phyloP scores from a whole-genome alignment of 2,888 invertebrate species.

The Colostygia pectinataria region DNA sequence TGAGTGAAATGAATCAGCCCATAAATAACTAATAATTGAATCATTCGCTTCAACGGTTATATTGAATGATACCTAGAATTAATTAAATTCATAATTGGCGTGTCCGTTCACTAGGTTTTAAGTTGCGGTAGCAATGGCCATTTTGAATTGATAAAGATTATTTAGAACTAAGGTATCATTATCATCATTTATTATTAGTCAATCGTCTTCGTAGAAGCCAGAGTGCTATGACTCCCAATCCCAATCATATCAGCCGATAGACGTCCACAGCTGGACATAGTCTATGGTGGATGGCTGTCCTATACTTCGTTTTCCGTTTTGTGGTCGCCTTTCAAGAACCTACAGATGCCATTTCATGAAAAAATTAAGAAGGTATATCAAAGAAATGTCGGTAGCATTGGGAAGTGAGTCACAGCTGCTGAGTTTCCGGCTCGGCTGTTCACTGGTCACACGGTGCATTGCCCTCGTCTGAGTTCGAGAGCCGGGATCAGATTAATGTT shows the following conservation, averaged over 20 bases:
- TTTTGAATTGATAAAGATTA: too few relatives aligned
- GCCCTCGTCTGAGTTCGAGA: constrained; percentile 75
- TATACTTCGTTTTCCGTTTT: too few relatives aligned
- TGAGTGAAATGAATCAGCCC: constrained; percentile 3
- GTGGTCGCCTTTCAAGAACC: too few relatives aligned
- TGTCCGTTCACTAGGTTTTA: background rate
- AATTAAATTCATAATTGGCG: constrained; percentile 8
- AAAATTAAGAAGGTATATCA: constrained; percentile 1
- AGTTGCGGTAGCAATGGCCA: too few relatives aligned
- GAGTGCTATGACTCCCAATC: too few relatives aligned
- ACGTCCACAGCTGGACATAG: too few relatives aligned
- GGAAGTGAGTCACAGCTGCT: constrained; percentile 53
- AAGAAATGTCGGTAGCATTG: constrained; percentile 28
- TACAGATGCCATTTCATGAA: too few relatives aligned
- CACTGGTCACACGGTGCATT: constrained; percentile 75
- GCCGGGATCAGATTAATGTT: constrained; percentile 79
- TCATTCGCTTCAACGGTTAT: constrained; percentile 2
- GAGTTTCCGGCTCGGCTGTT: constrained; percentile 70
- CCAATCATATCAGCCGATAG: too few relatives aligned
- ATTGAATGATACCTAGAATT: constrained; percentile 11
- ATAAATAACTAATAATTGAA: constrained; percentile 8
- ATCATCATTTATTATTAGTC: too few relatives aligned
- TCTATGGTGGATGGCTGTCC: too few relatives aligned
- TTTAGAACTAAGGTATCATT: too few relatives aligned
- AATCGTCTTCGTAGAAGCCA: too few relatives aligned